A percentile compares a stretch with the other conserved stretches of the same genome.
These are phyloP conservation scores for Calameuta idolon DNA, from an alignment of 2,888 invertebrate species.

Conservation along the genomic window DNA sequence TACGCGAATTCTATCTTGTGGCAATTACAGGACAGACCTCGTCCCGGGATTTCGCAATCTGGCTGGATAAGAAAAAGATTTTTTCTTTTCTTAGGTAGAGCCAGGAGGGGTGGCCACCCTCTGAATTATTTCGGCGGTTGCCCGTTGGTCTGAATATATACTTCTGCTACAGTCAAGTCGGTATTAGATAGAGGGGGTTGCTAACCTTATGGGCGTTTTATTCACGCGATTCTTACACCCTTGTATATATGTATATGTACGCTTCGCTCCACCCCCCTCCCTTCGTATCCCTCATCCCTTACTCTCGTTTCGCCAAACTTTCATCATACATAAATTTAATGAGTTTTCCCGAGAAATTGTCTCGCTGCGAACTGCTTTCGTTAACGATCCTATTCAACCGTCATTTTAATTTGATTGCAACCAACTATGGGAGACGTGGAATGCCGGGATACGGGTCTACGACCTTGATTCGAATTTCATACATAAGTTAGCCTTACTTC, in stretches of 20 bases:
- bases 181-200: background rate
- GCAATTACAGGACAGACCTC: background rate
- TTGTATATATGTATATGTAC: background rate
- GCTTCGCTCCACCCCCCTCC: no score
- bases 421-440: background rate
- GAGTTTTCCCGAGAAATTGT: conserved; percentile 1
- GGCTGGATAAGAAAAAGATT: background rate
- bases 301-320: conserved; percentile 1
- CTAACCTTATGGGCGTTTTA: background rate
- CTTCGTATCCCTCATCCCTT: background rate
- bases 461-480: background rate
- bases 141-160: background rate
- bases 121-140: background rate
- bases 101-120: background rate
- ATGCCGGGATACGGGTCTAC: background rate
- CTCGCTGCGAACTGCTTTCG: conserved; percentile 28
- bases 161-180: background rate
- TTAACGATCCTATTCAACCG: conserved; percentile 42
- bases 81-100: no score
- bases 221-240: background rate
- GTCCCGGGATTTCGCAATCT: background rate
- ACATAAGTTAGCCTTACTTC: background rate
- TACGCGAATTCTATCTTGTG: background rate
- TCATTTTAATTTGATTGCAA: conserved; percentile 42
- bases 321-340: background rate